These are phyloP conservation scores for Tapirus indicus DNA, from an alignment of 2,797 vertebrate genomes.

Conservation along the genomic window DNA sequence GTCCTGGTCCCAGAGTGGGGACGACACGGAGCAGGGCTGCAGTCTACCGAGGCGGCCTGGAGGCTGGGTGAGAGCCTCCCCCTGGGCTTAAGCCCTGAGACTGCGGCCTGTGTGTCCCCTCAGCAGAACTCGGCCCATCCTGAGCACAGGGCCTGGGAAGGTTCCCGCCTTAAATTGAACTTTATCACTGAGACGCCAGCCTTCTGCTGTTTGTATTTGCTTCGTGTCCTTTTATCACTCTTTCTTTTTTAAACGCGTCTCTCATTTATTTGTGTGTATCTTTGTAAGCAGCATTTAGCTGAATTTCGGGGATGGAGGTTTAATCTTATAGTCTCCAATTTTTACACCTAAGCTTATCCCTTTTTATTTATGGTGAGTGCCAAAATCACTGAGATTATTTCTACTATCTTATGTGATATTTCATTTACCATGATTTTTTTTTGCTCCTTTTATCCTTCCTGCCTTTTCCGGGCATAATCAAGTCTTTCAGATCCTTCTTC, in stretches of 20 bases:
- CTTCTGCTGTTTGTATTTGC: too few relatives aligned
- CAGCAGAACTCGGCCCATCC: rapidly evolving
- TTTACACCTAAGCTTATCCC: not conserved
- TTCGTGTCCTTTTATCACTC: not conserved
- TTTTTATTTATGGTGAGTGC: rapidly evolving
- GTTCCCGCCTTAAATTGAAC: not conserved
- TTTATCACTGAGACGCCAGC: rapidly evolving
- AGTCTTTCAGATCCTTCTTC: not conserved
- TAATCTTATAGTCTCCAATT: too few relatives aligned
- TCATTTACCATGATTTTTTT: not conserved
- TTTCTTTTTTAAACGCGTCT: not conserved
- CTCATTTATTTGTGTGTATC: not conserved
- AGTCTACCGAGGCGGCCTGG: not conserved
- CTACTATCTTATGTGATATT: rapidly evolving
- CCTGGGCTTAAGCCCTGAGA: too few relatives aligned
- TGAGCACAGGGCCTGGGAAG: rapidly evolving
- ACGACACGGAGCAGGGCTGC: not conserved
- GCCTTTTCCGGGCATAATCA: not conserved
- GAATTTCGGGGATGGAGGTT: too few relatives aligned
- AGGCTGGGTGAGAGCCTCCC: not conserved
- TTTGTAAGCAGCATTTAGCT: not conserved
- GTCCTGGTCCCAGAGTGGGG: not conserved
- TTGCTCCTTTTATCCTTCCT: not conserved
- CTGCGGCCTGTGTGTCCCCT: too few relatives aligned
- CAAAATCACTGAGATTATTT: rapidly evolving